Percentiles rank a stretch among this genome's conserved stretches.
Conservation (phyloP, 2,113 vertebrate species). For the Bos taurus region ARS-UCD2.0 NC_037344.1:38630501-38631000, state of each 20-base stretch:
- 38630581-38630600: not conserved
- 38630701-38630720: not conserved
- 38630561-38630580: slow-evolving; percentile 49
- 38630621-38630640: not conserved
- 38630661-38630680: not conserved
- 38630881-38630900: not conserved
- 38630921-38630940: not conserved
- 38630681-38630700: not conserved
- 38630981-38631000: not conserved
- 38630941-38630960: not conserved
- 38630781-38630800: not conserved
- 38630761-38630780: not conserved
- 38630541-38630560: slow-evolving; percentile 49
- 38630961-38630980: not conserved
- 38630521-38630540: not conserved
- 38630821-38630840: not conserved
- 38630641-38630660: not conserved
- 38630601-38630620: not conserved
- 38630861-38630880: not conserved
- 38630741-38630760: not conserved
- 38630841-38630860: not conserved
- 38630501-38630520: slow-evolving; percentile 31
- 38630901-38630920: not conserved
- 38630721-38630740: not conserved
- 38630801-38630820: not conserved